Evolutionary conservation across 2,797 vertebrate species (phyloP).

Genomic region (Anguilla megastoma): DNA sequence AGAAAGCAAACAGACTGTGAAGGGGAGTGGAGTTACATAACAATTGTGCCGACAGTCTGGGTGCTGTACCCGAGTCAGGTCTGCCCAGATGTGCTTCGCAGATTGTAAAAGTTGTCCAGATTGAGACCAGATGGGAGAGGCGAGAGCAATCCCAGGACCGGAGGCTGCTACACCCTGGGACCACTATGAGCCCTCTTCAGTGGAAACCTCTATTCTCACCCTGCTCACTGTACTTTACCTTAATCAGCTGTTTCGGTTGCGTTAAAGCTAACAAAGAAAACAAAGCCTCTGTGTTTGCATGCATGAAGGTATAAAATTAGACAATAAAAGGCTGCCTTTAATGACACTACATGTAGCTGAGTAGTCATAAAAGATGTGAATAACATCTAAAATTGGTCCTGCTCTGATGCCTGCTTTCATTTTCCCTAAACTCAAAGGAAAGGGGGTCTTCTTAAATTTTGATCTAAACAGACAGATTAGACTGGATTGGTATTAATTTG

Average conservation of each 20-base stretch:
- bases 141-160: not conserved
- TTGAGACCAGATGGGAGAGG: conserved; percentile 2
- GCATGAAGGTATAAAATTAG: not conserved
- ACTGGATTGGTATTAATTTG: too few relatives aligned
- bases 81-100: not conserved
- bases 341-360: not conserved
- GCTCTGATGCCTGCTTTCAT: not conserved
- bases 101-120: conserved; percentile 6
- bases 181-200: not conserved
- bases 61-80: not conserved
- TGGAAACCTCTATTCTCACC: not conserved
- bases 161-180: not conserved
- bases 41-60: not conserved
- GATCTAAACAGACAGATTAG: not conserved
- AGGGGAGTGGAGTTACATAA: not conserved
- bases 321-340: not conserved
- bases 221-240: not conserved
- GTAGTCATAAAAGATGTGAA: not conserved
- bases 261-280: not conserved
- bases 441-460: not conserved
- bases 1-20: not conserved
- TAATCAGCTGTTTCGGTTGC: not conserved
- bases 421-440: not conserved
- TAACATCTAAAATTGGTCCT: not conserved
- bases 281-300: not conserved